phyloP scores from a whole-genome alignment of 2,888 invertebrate species.

The Sipha maydis region DNA sequence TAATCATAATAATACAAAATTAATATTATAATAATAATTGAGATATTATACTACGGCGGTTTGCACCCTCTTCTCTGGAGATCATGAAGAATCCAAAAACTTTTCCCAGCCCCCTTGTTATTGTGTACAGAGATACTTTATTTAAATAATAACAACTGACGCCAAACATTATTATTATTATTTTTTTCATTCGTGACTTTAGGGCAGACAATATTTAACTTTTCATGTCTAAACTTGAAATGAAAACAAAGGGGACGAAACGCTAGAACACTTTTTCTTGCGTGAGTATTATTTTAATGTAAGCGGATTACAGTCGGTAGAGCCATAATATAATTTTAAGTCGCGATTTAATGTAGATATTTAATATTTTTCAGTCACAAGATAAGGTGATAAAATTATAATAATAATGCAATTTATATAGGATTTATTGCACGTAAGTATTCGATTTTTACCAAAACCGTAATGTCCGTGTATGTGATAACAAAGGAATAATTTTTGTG shows the following conservation, averaged over 20 bases:
- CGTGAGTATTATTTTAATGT: slow-evolving; percentile 26
- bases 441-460: too few species aligned
- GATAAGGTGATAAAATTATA: not conserved
- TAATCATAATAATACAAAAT: slow-evolving; percentile 2
- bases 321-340: not conserved
- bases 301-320: slow-evolving; percentile 13
- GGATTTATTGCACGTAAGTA: too few species aligned
- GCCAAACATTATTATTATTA: slow-evolving; percentile 38
- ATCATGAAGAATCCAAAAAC: slow-evolving; percentile 19
- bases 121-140: slow-evolving; percentile 53
- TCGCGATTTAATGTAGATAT: not conserved
- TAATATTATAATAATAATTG: slow-evolving; percentile 32
- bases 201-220: slow-evolving; percentile 46
- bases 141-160: slow-evolving; percentile 58
- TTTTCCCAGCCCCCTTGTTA: slow-evolving; percentile 30
- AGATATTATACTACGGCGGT: not conserved
- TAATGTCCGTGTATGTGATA: too few species aligned
- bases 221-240: slow-evolving; percentile 42
- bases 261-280: not conserved
- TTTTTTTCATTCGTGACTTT: slow-evolving; percentile 29
- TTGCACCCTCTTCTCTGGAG: slow-evolving; percentile 40
- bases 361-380: not conserved
- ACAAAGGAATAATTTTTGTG: too few species aligned
- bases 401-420: not conserved
- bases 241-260: slow-evolving; percentile 28